Conservation (phyloP, 2,113 vertebrate species). For the Cyanistes caeruleus region DNA sequence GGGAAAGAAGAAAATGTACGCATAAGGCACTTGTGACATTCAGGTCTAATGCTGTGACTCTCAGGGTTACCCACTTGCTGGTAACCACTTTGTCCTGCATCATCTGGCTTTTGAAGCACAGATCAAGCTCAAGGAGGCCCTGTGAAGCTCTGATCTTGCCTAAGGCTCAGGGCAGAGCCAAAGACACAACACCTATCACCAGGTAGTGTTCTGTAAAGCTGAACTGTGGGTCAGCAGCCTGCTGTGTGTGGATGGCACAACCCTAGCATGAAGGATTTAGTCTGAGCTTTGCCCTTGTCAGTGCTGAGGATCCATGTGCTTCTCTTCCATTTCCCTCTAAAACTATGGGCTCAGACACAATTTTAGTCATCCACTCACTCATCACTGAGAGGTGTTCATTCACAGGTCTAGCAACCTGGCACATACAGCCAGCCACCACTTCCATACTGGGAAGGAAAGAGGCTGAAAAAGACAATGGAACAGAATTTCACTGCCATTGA, state of each 20-base stretch:
- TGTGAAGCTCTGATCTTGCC: not conserved
- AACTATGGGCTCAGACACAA: rapidly evolving
- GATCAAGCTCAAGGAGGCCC: not conserved
- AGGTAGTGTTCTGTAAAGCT: rapidly evolving
- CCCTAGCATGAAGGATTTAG: not conserved
- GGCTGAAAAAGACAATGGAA: not conserved
- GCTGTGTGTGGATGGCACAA: not conserved
- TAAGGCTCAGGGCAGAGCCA: not conserved
- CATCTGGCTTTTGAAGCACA: not conserved
- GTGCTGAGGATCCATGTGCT: not conserved
- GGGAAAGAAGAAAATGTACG: not conserved
- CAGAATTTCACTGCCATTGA: not conserved
- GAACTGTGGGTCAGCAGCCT: not conserved
- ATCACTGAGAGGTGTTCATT: not conserved
- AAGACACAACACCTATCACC: not conserved
- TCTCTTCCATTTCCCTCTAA: not conserved
- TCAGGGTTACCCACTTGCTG: not conserved
- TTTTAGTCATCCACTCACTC: not conserved
- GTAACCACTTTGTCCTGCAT: not conserved
- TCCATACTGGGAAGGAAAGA: not conserved
- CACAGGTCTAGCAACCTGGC: not conserved
- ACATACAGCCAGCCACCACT: not conserved
- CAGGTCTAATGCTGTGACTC: not conserved
- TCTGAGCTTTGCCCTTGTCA: not conserved
- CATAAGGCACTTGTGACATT: not conserved